A percentile compares a stretch with the other conserved stretches of the same genome.
phyloP scores from a whole-genome alignment of 2,888 invertebrate genomes.

The Antitype chi region DNA sequence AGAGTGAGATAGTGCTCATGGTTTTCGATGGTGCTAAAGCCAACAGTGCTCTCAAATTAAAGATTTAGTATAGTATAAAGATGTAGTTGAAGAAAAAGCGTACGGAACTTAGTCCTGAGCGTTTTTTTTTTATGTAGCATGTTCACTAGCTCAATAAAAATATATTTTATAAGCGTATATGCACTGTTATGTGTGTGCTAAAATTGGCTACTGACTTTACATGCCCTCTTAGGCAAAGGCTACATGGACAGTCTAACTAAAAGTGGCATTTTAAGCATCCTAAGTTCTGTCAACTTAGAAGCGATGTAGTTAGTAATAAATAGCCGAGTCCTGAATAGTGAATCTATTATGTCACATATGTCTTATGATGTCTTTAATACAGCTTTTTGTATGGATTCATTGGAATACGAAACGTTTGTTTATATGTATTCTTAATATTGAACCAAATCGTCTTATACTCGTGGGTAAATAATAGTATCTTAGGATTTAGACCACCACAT shows the following conservation, averaged over 20 bases:
- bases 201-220: neutral
- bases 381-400: slow-evolving; percentile 27
- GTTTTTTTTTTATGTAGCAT: neutral
- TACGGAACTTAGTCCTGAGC: too few relatives aligned
- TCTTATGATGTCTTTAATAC: slow-evolving; percentile 41
- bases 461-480: neutral
- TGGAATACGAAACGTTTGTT: neutral
- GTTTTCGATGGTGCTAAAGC: too few relatives aligned
- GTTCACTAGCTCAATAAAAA: neutral
- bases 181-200: neutral
- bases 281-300: slow-evolving; percentile 32
- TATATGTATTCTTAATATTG: neutral
- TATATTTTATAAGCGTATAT: neutral
- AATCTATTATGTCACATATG: slow-evolving; percentile 56
- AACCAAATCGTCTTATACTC: neutral
- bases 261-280: slow-evolving; percentile 37
- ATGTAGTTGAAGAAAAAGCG: too few relatives aligned
- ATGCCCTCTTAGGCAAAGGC: neutral
- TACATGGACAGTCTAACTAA: neutral
- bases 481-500: neutral
- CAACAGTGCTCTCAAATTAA: too few relatives aligned
- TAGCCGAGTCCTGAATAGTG: slow-evolving; percentile 40
- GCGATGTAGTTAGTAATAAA: slow-evolving; percentile 46
- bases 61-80: too few relatives aligned
- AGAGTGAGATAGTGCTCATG: too few relatives aligned